Base-by-base conservation (phyloP, 2,888 invertebrate species). In the Autographa gamma region DNA sequence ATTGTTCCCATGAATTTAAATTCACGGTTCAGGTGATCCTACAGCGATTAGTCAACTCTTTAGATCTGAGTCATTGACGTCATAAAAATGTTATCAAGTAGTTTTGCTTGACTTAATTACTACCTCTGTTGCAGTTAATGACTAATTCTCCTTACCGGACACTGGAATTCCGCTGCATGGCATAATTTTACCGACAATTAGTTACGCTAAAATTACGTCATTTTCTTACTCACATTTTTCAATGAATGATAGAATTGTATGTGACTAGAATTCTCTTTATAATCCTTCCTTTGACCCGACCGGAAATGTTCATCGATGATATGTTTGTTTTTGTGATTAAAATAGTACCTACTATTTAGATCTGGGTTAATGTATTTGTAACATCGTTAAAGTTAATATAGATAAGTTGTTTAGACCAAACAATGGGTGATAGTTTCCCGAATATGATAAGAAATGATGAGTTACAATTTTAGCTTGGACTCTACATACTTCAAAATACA, bases 101-200 rank as follows among this genome's bases (percentile, higher is more conserved):
- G 60, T 74, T 69, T 73, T 76, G 54, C 65, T 34, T 41, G 73
- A 67, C 69, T 74, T 83, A 82, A 79, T 82, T 81, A 75, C 80
- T 19, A n/a, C 62, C 69, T 76, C 83, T 81, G 72, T 83, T 77
- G 77, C 68, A 63, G 59, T 69, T 66, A 77, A 73, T 80, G 82
- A 80, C 79, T 79, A 80, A 81, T 73, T 60, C 41, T 66, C 38
- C 58, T 65, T 68, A 80, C 61, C 77, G 54, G 66, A 65, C 66
- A 34, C 66, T 61, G 58, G 77, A 82, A 77, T 71, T 76, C 68
- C 62, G 60, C 56, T 61, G 31, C 52, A 64, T 68, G 60, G 68
- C 62, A 69, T 65, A 60, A 75, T 67, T 66, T 52, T 19, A 58
- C 67, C 32, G 68, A 25, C 61, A 64, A 61, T 74, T 59, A 63